Evolutionary conservation across 2,113 vertebrate species (phyloP).

Genomic region (Ptychochromis oligacanthus): DNA sequence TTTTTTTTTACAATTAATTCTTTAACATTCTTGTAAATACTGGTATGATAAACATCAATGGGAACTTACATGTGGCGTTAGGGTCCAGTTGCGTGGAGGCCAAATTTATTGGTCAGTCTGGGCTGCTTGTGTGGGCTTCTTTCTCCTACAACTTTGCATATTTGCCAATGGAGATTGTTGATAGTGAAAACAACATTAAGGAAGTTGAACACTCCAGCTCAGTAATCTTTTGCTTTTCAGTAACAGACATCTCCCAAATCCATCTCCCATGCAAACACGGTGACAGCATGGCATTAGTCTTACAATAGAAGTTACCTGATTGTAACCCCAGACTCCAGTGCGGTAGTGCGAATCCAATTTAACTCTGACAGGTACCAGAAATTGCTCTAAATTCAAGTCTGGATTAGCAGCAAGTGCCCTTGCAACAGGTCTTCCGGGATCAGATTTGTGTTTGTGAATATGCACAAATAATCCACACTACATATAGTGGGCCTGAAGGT

Average conservation of each 20-base stretch:
- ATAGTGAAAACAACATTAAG: slow-evolving; percentile 26
- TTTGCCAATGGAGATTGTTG: slow-evolving; percentile 6
- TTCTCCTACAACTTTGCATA: slow-evolving; percentile 1
- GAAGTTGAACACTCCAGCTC: slow-evolving; percentile 27
- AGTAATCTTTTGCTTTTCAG: slow-evolving; percentile 37
- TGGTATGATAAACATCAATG: not conserved
- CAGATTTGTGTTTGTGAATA: not conserved
- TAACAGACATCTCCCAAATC: slow-evolving; percentile 20
- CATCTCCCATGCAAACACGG: slow-evolving; percentile 1
- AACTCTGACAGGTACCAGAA: not conserved
- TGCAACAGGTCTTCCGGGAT: not conserved
- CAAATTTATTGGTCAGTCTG: not conserved
- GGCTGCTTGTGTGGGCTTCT: slow-evolving; percentile 34
- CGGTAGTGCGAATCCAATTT: not conserved
- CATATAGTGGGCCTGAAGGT: no score
- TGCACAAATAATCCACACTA: no score
- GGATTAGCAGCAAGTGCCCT: not conserved
- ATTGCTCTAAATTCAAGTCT: not conserved
- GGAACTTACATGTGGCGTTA: not conserved
- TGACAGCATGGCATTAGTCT: not conserved
- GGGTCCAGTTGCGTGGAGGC: not conserved
- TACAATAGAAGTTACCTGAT: not conserved
- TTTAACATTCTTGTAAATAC: not conserved
- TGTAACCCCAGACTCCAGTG: not conserved
- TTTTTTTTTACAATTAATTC: not conserved